Base-by-base conservation (phyloP, 1,140 invertebrate genomes). In the Scaptodrosophila lebanonensis region DNA sequence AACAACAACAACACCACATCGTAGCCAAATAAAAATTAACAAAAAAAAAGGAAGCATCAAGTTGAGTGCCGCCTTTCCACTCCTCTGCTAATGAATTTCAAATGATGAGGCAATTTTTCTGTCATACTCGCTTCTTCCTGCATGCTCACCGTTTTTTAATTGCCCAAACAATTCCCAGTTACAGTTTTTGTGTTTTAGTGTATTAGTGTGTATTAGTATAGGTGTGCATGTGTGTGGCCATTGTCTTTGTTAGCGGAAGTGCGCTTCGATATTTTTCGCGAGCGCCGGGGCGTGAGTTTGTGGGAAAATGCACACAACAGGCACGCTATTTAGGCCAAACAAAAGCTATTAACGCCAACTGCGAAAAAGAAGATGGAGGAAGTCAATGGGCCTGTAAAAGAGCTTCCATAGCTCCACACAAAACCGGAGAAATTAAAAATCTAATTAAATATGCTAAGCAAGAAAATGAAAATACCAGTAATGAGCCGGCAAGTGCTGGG, bases 51-150 rank as follows among this genome's bases (percentile, higher is more conserved):
- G 60, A 79, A 82, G 64, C 45, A n/a, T n/a, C n/a, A 36, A 66
- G 51, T 72, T 54, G 20, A 42, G 33, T 58, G 42, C 56, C 54
- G 66, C 59, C 60, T 42, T 60, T 29, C 27, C 38, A n/a, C 20
- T 52, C 44, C 44, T 35, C 7, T 4, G 36, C 66, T 82, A 82
- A 82, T 82, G 75, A 82, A 83, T 82, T 70, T 63, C 66, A 83
- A 83, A 82, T 82, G 75, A 82, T 82, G 53, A 56, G 61, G 75
- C 75, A 82, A 70, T 44, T 66, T 82, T 75, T 70, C 5, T 43
- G 33, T 18, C 29, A 20, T 48, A 35, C 32, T 58, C 60, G 54
- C 52, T 73, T 73, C 62, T 73, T 54, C 68, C 68, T 77, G 73
- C 58, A 42, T 64, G 43, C 57, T 48, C 39, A 45, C 43, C 57